Percentiles rank a stretch among this genome's conserved stretches.
phyloP scores from a whole-genome alignment of 2,888 invertebrate species.

The Archips crataeganus region DNA sequence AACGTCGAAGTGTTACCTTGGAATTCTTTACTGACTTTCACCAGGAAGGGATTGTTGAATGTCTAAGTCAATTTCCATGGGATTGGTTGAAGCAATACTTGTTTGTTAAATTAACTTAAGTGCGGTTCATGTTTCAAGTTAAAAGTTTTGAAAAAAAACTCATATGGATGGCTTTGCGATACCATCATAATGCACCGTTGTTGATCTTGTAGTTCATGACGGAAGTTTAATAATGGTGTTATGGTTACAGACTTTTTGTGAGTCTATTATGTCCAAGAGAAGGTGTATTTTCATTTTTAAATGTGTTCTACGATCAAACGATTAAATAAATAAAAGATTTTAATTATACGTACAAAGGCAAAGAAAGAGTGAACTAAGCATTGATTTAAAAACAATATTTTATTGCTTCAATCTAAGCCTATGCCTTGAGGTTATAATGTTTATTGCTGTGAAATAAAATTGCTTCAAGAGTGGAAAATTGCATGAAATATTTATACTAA shows the following conservation, averaged over 20 bases:
- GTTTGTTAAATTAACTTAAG: neutral
- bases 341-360: no score
- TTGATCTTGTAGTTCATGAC: no score
- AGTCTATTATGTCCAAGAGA: neutral
- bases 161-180: no score
- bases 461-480: conserved; percentile 2
- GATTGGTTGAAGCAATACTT: conserved; percentile 30
- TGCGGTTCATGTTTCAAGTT: neutral
- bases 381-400: neutral
- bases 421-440: conserved; percentile 5
- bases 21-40: conserved; percentile 34
- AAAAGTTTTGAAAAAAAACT: no score
- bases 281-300: no score
- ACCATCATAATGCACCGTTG: no score
- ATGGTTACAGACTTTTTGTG: neutral
- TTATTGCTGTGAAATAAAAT: conserved; percentile 5
- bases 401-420: conserved; percentile 12
- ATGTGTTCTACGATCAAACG: no score
- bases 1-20: neutral
- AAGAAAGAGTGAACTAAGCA: neutral
- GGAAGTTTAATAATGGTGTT: neutral
- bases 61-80: conserved; percentile 35
- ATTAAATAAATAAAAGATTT: no score
- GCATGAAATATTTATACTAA: neutral
- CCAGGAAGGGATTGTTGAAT: conserved; percentile 25